Percentiles rank a stretch among this genome's conserved stretches.
Evolutionary conservation across 2,888 invertebrate species (phyloP).

Genomic region (Malacosoma neustria): DNA sequence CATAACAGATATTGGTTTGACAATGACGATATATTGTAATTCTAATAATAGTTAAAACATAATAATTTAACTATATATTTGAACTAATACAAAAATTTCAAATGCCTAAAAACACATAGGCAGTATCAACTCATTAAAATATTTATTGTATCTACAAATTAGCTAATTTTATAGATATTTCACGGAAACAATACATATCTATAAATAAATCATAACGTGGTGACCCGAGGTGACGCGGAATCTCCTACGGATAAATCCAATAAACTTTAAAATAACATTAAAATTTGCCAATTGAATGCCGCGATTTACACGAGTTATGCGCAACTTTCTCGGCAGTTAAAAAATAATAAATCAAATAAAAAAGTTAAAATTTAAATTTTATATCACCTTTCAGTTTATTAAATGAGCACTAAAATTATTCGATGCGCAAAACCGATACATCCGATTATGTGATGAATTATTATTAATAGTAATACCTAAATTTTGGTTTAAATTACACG

Average conservation of each 20-base stretch:
- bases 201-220: neutral
- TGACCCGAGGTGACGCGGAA: neutral
- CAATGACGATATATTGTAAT: slow-evolving; percentile 20
- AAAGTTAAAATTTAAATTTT: slow-evolving; percentile 5
- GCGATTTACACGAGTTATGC: neutral
- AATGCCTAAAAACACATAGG: slow-evolving; percentile 37
- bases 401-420: slow-evolving; percentile 13
- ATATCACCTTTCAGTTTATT: slow-evolving; percentile 7
- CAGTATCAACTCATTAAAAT: slow-evolving; percentile 34
- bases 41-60: slow-evolving; percentile 33
- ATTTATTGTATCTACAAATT: slow-evolving; percentile 40
- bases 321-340: neutral
- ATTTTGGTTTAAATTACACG: slow-evolving; percentile 31
- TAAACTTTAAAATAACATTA: slow-evolving; percentile 7
- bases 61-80: slow-evolving; percentile 60
- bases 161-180: slow-evolving; percentile 26
- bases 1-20: no score
- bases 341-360: slow-evolving; percentile 1
- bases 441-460: slow-evolving; percentile 10
- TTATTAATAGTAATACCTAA: slow-evolving; percentile 21
- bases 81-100: slow-evolving; percentile 48
- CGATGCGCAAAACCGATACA: neutral
- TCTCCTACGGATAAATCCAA: neutral
- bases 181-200: slow-evolving; percentile 20
- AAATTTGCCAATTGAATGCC: slow-evolving; percentile 4